Percentiles rank a stretch among this genome's conserved stretches.
These are phyloP conservation scores for Chrosomus eos DNA, from an alignment of 2,797 vertebrate species.

Conservation along the genomic window DNA sequence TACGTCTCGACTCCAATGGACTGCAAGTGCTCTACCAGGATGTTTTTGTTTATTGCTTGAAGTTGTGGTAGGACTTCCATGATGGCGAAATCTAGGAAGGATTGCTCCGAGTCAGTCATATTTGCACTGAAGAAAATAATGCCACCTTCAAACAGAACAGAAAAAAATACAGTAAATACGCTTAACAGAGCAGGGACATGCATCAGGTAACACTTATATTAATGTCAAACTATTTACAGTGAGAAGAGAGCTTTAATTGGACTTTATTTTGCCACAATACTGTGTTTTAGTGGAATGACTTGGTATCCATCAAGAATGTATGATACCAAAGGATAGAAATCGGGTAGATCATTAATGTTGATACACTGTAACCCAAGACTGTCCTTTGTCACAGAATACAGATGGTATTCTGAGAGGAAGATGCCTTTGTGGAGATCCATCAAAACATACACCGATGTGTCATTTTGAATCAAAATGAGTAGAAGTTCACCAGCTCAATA, in stretches of 20 bases:
- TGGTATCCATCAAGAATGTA: conserved; percentile 49
- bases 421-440: conserved; percentile 49
- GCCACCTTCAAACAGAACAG: conserved; percentile 16
- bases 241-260: conserved; percentile 32
- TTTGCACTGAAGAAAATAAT: conserved; percentile 32
- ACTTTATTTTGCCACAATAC: conserved; percentile 49
- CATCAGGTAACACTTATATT: too few species aligned
- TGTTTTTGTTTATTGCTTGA: conserved; percentile 36
- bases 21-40: conserved; percentile 45
- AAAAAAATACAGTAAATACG: conserved; percentile 5
- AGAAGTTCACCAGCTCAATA: conserved; percentile 50
- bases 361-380: conserved; percentile 36
- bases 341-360: conserved; percentile 44
- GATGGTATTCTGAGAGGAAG: conserved; percentile 51
- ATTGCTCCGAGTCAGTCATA: conserved; percentile 39
- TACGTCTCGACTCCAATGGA: conserved; percentile 54
- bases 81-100: conserved; percentile 38
- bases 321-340: conserved; percentile 52
- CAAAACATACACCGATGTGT: conserved; percentile 45
- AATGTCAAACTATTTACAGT: conserved; percentile 35
- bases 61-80: conserved; percentile 44
- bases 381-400: conserved; percentile 52
- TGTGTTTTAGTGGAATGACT: conserved; percentile 51
- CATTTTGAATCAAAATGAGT: conserved; percentile 43
- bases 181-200: conserved; percentile 7